These are phyloP conservation scores for Petrolisthes manimaculis DNA, from an alignment of 2,888 invertebrate genomes.

Conservation along the genomic window DNA sequence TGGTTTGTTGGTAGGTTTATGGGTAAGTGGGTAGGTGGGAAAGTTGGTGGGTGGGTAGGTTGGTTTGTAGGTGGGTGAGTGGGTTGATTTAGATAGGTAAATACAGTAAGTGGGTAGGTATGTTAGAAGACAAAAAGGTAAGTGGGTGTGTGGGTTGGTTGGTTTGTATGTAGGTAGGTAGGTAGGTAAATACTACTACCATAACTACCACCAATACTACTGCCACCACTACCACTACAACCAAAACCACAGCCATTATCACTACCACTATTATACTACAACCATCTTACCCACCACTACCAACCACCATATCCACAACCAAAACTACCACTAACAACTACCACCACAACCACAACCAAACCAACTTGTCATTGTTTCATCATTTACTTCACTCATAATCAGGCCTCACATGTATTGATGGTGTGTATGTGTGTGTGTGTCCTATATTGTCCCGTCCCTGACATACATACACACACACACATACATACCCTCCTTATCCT, in stretches of 20 bases:
- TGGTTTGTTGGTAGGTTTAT: no score
- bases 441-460: background rate
- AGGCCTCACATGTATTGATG: background rate
- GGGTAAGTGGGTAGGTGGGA: background rate
- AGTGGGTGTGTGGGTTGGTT: background rate
- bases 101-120: background rate
- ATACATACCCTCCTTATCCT: background rate
- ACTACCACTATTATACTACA: background rate
- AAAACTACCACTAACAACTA: background rate
- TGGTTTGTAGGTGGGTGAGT: background rate
- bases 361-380: background rate
- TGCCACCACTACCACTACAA: background rate
- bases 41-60: background rate
- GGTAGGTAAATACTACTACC: background rate
- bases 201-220: background rate
- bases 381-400: background rate
- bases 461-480: no score
- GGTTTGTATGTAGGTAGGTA: background rate
- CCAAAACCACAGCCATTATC: background rate
- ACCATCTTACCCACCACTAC: background rate
- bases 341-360: background rate
- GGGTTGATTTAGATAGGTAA: background rate
- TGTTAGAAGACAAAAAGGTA: background rate
- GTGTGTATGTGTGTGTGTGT: constrained; percentile 16
- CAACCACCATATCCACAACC: background rate